phyloP scores from a whole-genome alignment of 2,113 vertebrate genomes.

The Dromas ardeola region DNA sequence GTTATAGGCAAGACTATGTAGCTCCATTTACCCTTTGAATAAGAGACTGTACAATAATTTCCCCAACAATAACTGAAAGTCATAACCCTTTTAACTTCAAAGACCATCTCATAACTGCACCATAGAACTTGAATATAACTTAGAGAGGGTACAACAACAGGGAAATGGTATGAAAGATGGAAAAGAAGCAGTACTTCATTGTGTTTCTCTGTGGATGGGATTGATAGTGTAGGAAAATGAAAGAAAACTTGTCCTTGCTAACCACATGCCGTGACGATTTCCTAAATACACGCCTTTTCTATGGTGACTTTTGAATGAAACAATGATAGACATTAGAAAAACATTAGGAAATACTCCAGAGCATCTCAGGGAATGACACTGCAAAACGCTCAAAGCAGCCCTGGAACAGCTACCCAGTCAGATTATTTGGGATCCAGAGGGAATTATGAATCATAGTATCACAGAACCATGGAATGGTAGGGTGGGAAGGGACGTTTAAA shows the following conservation, averaged over 20 bases:
- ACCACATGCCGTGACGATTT: background rate
- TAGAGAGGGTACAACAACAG: background rate
- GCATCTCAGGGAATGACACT: background rate
- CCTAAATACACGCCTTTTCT: background rate
- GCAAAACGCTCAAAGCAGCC: background rate
- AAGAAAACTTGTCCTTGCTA: background rate
- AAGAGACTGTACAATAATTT: background rate
- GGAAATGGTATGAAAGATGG: background rate
- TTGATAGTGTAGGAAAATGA: background rate
- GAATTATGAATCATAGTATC: background rate
- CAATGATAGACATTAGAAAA: background rate
- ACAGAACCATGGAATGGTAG: background rate
- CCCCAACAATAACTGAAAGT: background rate
- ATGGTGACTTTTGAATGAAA: background rate
- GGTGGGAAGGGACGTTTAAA: background rate
- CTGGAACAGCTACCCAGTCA: background rate
- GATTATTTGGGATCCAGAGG: background rate
- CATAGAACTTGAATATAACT: background rate
- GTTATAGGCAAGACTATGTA: background rate
- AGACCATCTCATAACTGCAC: background rate
- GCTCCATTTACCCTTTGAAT: background rate
- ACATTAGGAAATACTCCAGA: background rate
- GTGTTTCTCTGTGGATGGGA: background rate
- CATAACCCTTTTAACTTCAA: background rate
- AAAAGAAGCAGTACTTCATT: background rate